Evolutionary conservation across 1,140 invertebrate species (phyloP), one percentile per base, ranked within the genome.

Genomic region (Trinorchestia longiramus): DNA sequence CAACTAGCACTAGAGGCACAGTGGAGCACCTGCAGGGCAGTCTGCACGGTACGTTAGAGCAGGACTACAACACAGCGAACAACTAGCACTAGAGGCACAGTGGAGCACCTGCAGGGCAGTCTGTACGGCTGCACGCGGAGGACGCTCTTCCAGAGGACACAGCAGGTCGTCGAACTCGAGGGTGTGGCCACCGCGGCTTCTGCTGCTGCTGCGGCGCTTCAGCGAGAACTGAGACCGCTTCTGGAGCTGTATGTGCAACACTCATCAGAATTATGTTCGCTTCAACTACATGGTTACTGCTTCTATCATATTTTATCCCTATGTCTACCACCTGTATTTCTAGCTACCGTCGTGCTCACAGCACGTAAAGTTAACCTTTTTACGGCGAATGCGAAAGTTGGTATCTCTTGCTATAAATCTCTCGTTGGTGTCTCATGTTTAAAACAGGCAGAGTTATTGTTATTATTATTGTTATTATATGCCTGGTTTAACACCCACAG

Each of bases 141-240:
- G 96, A 91, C 96, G 95, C 94, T 96, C 96, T 88, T 98, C 98
- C 97, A 99, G 97, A 28, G 99, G 99, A 97, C 99, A 99, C 90
- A 99, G 98, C 96, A 99, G 98, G 97, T 99, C 98, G 96, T 99
- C 99, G 8, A 98, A 97, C 97, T 99, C 99, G 36, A 97, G 96
- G n/a, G 97, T 97, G 95, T 98, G 98, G 97, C 98, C 98, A 96
- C 98, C 98, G 97, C 99, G 99, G 97, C 98, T 99, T 87, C 98
- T 98, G 40, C 97, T 97, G 95, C 98, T 98, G 97, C 99, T 99
- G 97, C 98, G 99, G 87, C 98, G 98, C 97, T 99, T 99, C 96
- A 99, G 97, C 0, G 99, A 98, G 97, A 99, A 99, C 97, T 99
- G 98, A 92, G 98, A 98, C 97, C 92, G 43, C 44, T 98, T 99